Conservation (phyloP, 2,113 vertebrate genomes). For the Hymenochirus boettgeri region DNA sequence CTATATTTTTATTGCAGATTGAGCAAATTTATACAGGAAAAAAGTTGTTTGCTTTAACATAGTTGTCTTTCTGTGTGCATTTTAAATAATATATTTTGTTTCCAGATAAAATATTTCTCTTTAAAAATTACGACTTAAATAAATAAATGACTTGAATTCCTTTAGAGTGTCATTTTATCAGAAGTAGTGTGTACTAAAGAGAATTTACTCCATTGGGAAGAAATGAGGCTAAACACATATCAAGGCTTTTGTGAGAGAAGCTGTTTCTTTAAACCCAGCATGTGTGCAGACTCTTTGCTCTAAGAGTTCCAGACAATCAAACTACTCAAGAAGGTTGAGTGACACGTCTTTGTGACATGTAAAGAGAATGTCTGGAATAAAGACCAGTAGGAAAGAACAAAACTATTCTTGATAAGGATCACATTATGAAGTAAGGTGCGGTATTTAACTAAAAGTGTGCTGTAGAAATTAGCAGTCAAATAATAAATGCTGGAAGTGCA, state of each 20-base stretch:
- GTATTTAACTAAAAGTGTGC: neutral
- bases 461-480: neutral
- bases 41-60: too few relatives aligned
- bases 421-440: neutral
- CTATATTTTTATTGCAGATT: neutral
- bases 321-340: conserved; percentile 30
- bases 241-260: conserved; percentile 9
- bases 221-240: conserved; percentile 31
- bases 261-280: conserved; percentile 38
- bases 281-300: conserved; percentile 14
- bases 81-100: conserved; percentile 17
- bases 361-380: conserved; percentile 27
- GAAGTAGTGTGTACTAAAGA: conserved; percentile 18
- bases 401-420: neutral
- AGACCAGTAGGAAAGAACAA: neutral
- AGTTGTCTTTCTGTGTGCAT: conserved; percentile 2
- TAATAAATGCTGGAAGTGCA: neutral
- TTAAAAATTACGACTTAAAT: conserved; percentile 26
- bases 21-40: too few relatives aligned
- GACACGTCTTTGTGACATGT: conserved; percentile 28
- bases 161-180: conserved; percentile 30
- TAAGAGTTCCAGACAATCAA: conserved; percentile 11
- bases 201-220: conserved; percentile 20
- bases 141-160: conserved; percentile 33
- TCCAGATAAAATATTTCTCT: conserved; percentile 5